Evolutionary conservation across 2,113 vertebrate genomes (phyloP).

Genomic region (Xerus inauris): DNA sequence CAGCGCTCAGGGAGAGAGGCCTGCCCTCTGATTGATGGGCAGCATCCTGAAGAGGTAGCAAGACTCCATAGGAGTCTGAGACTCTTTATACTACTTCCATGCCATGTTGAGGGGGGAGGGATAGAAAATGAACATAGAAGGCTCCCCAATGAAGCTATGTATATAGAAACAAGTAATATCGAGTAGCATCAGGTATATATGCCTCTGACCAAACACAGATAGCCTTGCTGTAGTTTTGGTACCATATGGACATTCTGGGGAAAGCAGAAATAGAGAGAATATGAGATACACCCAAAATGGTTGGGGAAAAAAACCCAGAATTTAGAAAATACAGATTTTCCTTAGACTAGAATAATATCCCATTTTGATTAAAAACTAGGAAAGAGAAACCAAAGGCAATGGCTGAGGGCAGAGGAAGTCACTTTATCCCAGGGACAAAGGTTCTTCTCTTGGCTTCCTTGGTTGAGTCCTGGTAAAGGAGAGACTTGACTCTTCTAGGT

Average conservation of each 20-base stretch:
- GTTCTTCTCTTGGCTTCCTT: not conserved
- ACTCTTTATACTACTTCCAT: not conserved
- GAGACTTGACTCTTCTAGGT: not conserved
- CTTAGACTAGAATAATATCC: not conserved
- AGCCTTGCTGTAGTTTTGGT: not conserved
- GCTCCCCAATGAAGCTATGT: not conserved
- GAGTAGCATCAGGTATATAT: accelerated
- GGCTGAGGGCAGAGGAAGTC: not conserved
- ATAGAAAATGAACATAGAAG: not conserved
- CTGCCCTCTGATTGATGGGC: not conserved
- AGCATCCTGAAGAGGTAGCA: not conserved
- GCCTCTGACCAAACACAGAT: not conserved
- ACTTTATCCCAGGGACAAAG: not conserved
- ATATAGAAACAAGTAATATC: not conserved
- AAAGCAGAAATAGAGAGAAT: not conserved
- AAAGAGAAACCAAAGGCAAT: not conserved
- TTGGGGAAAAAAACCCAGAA: not conserved
- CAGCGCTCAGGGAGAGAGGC: not conserved
- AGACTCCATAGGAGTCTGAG: not conserved
- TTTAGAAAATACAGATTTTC: not conserved
- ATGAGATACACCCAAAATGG: no score
- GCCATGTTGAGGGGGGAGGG: accelerated
- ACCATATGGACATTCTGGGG: not conserved
- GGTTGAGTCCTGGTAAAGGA: no score
- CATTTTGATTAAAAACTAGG: not conserved